Percentiles rank a stretch among this genome's conserved stretches.
Evolutionary conservation across 2,113 vertebrate species (phyloP).

Genomic region (Tylochromis polylepis): DNA sequence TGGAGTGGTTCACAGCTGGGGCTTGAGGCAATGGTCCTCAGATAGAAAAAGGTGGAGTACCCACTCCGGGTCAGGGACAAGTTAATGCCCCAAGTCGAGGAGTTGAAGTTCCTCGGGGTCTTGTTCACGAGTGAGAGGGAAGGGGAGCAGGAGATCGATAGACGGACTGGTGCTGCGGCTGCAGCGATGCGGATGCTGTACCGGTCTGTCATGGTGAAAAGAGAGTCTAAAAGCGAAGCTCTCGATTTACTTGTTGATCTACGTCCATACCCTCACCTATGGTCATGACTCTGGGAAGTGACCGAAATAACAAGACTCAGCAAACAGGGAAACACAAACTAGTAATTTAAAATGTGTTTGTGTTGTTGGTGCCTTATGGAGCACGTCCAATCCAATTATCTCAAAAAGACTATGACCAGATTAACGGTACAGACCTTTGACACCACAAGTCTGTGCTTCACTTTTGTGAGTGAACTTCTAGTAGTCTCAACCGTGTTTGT

Average conservation of each 20-base stretch:
- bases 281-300: background rate
- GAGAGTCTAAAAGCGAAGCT: background rate
- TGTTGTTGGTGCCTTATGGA: background rate
- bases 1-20: background rate
- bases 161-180: background rate
- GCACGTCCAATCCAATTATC: fast-evolving
- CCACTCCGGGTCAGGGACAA: background rate
- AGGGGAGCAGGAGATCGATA: background rate
- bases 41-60: background rate
- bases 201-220: background rate
- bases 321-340: background rate
- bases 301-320: background rate
- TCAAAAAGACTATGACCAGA: background rate
- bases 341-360: background rate
- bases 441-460: background rate
- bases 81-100: background rate
- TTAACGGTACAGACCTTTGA: background rate
- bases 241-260: background rate
- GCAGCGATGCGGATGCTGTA: background rate
- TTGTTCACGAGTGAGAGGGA: background rate
- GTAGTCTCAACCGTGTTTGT: background rate
- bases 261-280: background rate
- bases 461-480: background rate
- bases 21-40: background rate
- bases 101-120: background rate